These are phyloP conservation scores for Calliopum simillimum DNA, from an alignment of 2,888 invertebrate species.

Conservation along the genomic window DNA sequence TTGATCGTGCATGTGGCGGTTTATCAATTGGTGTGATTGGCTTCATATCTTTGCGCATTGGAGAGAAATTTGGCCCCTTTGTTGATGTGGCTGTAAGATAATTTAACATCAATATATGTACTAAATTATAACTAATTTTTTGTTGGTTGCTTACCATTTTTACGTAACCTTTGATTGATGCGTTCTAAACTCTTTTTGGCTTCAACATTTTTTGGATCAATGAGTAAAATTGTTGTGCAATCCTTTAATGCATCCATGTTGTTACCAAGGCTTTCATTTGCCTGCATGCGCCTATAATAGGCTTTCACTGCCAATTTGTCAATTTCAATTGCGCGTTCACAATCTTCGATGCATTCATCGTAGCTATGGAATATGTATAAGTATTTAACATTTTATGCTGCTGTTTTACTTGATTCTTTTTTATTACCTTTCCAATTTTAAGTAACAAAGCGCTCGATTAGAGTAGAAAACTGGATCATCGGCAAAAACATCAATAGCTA, in stretches of 20 bases:
- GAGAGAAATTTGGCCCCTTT: conserved; percentile 56
- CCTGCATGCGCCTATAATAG: conserved; percentile 82
- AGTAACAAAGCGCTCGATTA: conserved; percentile 87
- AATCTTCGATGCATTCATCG: conserved; percentile 73
- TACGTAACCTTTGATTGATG: conserved; percentile 59
- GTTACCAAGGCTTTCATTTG: conserved; percentile 78
- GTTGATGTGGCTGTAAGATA: conserved; percentile 36
- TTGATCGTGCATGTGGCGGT: conserved; percentile 61
- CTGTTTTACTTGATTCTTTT: no score
- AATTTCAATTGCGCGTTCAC: conserved; percentile 80
- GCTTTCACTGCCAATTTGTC: conserved; percentile 88
- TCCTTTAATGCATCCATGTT: conserved; percentile 79
- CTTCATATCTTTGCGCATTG: conserved; percentile 50
- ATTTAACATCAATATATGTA: background rate
- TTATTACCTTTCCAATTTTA: conserved; percentile 83
- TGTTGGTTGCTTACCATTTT: conserved; percentile 49
- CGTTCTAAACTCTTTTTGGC: conserved; percentile 69
- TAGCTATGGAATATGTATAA: conserved; percentile 48
- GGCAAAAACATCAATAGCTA: conserved; percentile 86
- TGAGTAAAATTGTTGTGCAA: conserved; percentile 74
- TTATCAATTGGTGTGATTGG: conserved; percentile 61
- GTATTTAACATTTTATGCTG: background rate
- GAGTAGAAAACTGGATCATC: conserved; percentile 85
- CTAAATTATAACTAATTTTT: background rate
- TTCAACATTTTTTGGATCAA: conserved; percentile 84